Conservation (phyloP, 2,113 vertebrate genomes). For the Columba livia region DNA sequence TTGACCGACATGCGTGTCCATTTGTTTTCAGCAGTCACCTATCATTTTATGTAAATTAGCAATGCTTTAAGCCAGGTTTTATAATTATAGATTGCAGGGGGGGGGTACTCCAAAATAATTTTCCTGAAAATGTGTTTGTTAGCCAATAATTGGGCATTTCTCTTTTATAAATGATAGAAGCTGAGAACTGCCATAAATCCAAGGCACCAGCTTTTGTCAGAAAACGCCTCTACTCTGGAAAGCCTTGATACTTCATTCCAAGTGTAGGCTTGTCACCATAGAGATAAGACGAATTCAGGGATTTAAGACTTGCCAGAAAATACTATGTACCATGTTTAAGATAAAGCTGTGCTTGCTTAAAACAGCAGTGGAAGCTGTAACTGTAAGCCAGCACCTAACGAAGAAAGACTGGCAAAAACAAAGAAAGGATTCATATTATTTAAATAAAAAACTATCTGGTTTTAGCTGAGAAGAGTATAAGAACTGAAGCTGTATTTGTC, state of each 20-base stretch:
- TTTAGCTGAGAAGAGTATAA: neutral
- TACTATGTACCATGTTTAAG: neutral
- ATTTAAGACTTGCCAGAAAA: slow-evolving; percentile 42
- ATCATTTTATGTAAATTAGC: neutral
- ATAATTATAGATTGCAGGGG: neutral
- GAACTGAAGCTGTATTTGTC: neutral
- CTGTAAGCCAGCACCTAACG: neutral
- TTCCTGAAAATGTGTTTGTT: neutral
- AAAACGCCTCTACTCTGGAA: neutral
- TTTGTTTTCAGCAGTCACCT: neutral
- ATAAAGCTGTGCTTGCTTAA: slow-evolving; percentile 18
- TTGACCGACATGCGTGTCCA: neutral
- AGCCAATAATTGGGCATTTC: neutral
- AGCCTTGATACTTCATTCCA: slow-evolving; percentile 25
- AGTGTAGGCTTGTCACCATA: slow-evolving; percentile 59
- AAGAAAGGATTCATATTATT: slow-evolving; percentile 9
- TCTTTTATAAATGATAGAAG: neutral
- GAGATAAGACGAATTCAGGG: slow-evolving; percentile 60
- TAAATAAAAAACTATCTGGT: neutral
- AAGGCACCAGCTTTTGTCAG: slow-evolving; percentile 30
- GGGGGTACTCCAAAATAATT: neutral
- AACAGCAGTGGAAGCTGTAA: slow-evolving; percentile 3
- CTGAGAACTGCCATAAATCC: slow-evolving; percentile 8
- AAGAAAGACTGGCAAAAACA: neutral
- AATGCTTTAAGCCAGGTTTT: neutral